phyloP scores from a whole-genome alignment of 2,888 invertebrate species.

The Malthinus seriepunctatus region DNA sequence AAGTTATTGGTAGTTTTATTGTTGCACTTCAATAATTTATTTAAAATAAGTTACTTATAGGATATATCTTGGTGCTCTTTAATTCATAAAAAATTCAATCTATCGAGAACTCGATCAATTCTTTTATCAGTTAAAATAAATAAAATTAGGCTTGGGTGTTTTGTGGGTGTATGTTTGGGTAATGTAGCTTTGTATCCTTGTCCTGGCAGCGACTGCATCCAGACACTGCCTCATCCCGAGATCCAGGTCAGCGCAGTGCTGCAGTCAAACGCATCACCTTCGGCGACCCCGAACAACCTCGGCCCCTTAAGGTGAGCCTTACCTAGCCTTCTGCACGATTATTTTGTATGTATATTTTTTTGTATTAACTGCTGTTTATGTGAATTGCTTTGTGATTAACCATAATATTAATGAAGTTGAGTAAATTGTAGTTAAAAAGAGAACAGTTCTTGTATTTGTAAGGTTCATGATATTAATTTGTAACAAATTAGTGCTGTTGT shows the following conservation, averaged over 20 bases:
- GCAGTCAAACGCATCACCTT: conserved; percentile 59
- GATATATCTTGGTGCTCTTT: conserved; percentile 24
- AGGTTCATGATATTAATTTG: too few species aligned
- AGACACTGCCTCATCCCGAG: conserved; percentile 50
- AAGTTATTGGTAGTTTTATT: conserved; percentile 37
- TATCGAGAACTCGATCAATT: not conserved
- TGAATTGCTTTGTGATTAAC: conserved; percentile 1
- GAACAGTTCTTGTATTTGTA: too few species aligned
- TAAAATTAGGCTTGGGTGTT: conserved; percentile 46
- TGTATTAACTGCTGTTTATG: conserved; percentile 11
- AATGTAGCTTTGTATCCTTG: conserved; percentile 52
- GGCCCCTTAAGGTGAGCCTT: conserved; percentile 53
- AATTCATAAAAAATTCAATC: conserved; percentile 11
- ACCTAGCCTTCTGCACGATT: conserved; percentile 34
- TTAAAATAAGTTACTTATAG: conserved; percentile 19
- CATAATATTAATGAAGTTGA: too few species aligned
- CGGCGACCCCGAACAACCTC: conserved; percentile 45
- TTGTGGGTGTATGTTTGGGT: conserved; percentile 48
- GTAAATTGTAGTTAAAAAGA: too few species aligned
- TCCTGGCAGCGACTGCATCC: conserved; percentile 52
- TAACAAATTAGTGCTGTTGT: too few species aligned
- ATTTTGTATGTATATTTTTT: conserved; percentile 19
- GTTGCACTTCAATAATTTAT: conserved; percentile 38
- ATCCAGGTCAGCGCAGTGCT: conserved; percentile 50
- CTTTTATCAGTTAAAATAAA: conserved; percentile 8